A percentile compares a stretch with the other conserved stretches of the same genome.
These are phyloP conservation scores for Cynoglossus semilaevis DNA, from an alignment of 2,113 vertebrate genomes.

Conservation along the genomic window DNA sequence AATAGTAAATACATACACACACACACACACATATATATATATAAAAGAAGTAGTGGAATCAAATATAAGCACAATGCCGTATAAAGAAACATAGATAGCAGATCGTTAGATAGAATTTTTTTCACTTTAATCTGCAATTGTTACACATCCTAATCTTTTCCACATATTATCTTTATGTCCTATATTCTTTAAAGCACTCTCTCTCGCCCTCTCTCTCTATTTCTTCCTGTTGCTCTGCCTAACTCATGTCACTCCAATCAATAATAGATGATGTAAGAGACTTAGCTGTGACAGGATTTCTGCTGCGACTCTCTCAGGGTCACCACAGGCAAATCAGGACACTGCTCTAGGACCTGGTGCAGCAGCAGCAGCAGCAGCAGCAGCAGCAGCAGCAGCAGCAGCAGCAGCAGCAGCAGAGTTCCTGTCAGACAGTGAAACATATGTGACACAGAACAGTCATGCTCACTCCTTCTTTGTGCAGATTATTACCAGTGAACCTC, in stretches of 20 bases:
- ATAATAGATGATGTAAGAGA: conserved; percentile 60
- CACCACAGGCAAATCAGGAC: conserved; percentile 29
- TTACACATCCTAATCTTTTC: no score
- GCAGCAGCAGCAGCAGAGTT: conserved; percentile 28
- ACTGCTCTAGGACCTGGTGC: conserved; percentile 30
- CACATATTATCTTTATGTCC: neutral
- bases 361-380: conserved; percentile 22
- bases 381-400: conserved; percentile 20
- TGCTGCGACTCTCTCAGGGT: conserved; percentile 38
- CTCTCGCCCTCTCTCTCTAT: conserved; percentile 18
- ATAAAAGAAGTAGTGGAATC: no score
- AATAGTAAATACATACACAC: no score
- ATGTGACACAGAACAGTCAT: conserved; percentile 23
- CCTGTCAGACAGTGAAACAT: conserved; percentile 22
- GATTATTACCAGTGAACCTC: conserved; percentile 35
- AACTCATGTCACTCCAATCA: conserved; percentile 45
- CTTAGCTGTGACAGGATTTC: conserved; percentile 46
- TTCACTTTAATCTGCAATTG: no score
- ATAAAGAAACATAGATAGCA: no score
- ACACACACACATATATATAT: no score
- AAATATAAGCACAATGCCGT: no score
- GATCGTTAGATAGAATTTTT: no score
- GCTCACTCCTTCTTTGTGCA: conserved; percentile 44
- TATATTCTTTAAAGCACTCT: conserved; percentile 17
- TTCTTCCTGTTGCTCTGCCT: conserved; percentile 25